Evolutionary conservation across 2,797 vertebrate genomes (phyloP).

Genomic region (Syngnathus rostellatus): DNA sequence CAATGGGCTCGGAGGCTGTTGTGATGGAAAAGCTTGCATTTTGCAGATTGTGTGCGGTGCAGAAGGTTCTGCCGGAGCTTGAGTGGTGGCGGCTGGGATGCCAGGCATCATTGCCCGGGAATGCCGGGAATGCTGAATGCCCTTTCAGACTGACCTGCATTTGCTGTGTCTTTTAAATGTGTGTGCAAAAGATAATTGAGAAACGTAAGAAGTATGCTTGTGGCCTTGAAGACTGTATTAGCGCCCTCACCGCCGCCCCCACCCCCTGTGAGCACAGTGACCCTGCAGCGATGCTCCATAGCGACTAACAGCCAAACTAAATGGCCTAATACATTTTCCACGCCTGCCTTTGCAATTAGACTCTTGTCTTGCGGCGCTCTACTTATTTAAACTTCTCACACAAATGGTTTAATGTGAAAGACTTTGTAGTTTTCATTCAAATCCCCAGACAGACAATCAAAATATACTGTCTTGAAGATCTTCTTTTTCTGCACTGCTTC

Average conservation of each 20-base stretch:
- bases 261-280: conserved; percentile 20
- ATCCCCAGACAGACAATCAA: conserved; percentile 41
- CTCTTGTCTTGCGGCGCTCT: conserved; percentile 34
- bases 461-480: conserved; percentile 25
- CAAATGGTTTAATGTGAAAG: conserved; percentile 34
- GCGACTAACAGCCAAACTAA: conserved; percentile 24
- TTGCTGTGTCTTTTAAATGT: conserved; percentile 26
- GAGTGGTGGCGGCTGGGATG: conserved; percentile 47
- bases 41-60: conserved; percentile 11
- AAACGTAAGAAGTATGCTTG: conserved; percentile 24
- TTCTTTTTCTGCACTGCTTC: conserved; percentile 4
- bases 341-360: conserved; percentile 40
- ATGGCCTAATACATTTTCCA: conserved; percentile 46
- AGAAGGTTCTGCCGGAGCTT: conserved; percentile 45
- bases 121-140: conserved; percentile 56
- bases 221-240: conserved; percentile 36
- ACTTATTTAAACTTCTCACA: conserved; percentile 44
- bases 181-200: conserved; percentile 21
- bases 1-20: neutral
- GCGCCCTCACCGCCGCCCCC: neutral
- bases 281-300: conserved; percentile 13
- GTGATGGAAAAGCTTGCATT: conserved; percentile 8
- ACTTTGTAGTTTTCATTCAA: conserved; percentile 55
- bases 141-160: conserved; percentile 50
- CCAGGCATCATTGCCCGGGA: conserved; percentile 46